These are phyloP conservation scores for Silurus glanis DNA, from an alignment of 2,113 vertebrate genomes.

Conservation along the genomic window DNA sequence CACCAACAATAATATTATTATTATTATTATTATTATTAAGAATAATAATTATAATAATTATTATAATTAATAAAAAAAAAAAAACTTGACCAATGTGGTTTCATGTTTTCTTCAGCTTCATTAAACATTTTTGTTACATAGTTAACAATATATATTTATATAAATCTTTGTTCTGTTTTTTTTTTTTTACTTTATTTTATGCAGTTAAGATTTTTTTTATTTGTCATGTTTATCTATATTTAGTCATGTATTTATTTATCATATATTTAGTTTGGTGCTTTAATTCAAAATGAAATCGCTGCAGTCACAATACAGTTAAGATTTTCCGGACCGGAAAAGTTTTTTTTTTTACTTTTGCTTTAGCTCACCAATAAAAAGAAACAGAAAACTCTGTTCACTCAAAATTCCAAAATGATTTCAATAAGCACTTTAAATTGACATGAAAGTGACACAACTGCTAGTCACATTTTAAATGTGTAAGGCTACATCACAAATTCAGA, in stretches of 20 bases:
- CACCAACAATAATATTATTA: background rate
- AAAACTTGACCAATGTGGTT: background rate
- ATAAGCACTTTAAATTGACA: background rate
- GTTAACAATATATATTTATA: background rate
- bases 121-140: background rate
- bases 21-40: background rate
- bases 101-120: background rate
- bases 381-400: background rate
- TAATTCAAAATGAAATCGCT: background rate
- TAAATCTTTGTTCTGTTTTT: background rate
- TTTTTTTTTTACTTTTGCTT: too few species aligned
- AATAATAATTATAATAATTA: slow-evolving; percentile 13
- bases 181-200: background rate
- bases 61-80: background rate
- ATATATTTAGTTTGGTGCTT: background rate
- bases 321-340: background rate
- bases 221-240: background rate
- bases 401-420: background rate
- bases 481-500: too few species aligned
- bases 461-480: too few species aligned
- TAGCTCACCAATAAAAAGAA: background rate
- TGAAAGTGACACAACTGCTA: too few species aligned
- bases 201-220: background rate
- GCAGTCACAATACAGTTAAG: background rate
- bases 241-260: background rate